Percentiles rank a stretch among this genome's conserved stretches.
Conservation (phyloP, 2,888 invertebrate genomes). For the Frankliniella intonsa region DNA sequence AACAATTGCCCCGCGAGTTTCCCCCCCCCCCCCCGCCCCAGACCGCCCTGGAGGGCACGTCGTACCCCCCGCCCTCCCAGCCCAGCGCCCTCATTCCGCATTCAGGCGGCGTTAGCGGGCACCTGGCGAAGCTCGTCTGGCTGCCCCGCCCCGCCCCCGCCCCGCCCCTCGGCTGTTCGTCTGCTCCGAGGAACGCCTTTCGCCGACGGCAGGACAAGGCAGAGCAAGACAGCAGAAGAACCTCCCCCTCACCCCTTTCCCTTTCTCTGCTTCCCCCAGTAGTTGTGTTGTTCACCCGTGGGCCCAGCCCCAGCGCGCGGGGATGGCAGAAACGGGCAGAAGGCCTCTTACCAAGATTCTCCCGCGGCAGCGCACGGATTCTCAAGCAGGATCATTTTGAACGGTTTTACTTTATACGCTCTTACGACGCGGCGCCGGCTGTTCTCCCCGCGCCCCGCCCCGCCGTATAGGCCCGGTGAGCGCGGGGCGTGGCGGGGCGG, state of each 20-base stretch:
- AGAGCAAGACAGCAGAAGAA: too few relatives aligned
- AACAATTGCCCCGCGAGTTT: conserved; percentile 15
- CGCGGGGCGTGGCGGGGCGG: neutral
- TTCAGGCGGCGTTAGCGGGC: conserved; percentile 23
- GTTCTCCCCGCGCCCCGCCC: neutral
- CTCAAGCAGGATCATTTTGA: too few relatives aligned
- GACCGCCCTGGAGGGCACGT: neutral
- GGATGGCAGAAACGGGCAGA: too few relatives aligned
- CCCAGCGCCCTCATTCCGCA: neutral
- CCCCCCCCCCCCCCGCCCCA: neutral
- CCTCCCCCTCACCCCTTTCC: too few relatives aligned
- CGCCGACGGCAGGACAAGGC: neutral
- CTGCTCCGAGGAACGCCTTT: neutral
- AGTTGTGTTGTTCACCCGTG: too few relatives aligned
- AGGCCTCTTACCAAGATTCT: too few relatives aligned
- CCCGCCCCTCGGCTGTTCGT: neutral
- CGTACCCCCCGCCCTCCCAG: neutral
- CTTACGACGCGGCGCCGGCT: neutral
- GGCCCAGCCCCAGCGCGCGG: too few relatives aligned
- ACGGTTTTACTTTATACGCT: too few relatives aligned
- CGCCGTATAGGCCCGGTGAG: neutral
- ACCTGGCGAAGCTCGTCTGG: conserved; percentile 20
- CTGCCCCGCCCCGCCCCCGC: neutral
- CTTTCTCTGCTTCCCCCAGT: too few relatives aligned
- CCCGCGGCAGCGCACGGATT: too few relatives aligned